A percentile compares a stretch with the other conserved stretches of the same genome.
These are phyloP conservation scores for Leucophenga montana DNA, from an alignment of 2,888 invertebrate genomes.

Conservation along the genomic window DNA sequence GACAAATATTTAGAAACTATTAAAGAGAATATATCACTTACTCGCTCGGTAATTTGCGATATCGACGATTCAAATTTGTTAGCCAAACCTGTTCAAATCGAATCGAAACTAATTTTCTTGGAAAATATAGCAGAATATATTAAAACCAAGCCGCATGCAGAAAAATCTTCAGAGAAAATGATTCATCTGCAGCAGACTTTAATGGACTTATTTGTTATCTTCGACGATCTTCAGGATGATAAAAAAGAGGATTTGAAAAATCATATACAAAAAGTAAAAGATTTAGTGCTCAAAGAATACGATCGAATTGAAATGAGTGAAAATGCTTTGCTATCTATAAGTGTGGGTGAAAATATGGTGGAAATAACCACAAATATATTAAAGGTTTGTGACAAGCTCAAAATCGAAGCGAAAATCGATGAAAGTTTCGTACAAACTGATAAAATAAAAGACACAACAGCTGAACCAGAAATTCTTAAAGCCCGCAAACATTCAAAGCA, in stretches of 20 bases:
- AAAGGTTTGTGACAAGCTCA: not conserved
- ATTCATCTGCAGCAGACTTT: slow-evolving; percentile 62
- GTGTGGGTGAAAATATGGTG: slow-evolving; percentile 41
- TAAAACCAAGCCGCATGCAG: slow-evolving; percentile 37
- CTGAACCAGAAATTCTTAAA: no score
- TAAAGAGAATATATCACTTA: slow-evolving; percentile 43
- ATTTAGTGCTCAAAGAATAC: slow-evolving; percentile 45
- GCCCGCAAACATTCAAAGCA: no score
- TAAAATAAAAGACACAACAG: no score
- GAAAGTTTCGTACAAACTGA: no score
- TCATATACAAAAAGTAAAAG: slow-evolving; percentile 49
- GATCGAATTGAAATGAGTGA: slow-evolving; percentile 54
- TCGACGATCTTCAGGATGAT: slow-evolving; percentile 57
- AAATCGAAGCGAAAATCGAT: not conserved
- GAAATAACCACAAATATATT: slow-evolving; percentile 23
- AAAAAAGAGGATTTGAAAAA: slow-evolving; percentile 36
- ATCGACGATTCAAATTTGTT: slow-evolving; percentile 42
- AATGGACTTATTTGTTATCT: slow-evolving; percentile 65
- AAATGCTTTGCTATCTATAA: slow-evolving; percentile 37
- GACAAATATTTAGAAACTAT: slow-evolving; percentile 45
- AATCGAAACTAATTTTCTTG: slow-evolving; percentile 46
- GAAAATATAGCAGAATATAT: slow-evolving; percentile 47
- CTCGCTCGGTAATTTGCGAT: slow-evolving; percentile 40
- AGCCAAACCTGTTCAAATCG: slow-evolving; percentile 42
- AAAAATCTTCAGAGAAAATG: slow-evolving; percentile 62